Evolutionary conservation across 2,888 invertebrate genomes (phyloP), one percentile per base, ranked within the genome.

Genomic region (Lasioglossum figueresi): DNA sequence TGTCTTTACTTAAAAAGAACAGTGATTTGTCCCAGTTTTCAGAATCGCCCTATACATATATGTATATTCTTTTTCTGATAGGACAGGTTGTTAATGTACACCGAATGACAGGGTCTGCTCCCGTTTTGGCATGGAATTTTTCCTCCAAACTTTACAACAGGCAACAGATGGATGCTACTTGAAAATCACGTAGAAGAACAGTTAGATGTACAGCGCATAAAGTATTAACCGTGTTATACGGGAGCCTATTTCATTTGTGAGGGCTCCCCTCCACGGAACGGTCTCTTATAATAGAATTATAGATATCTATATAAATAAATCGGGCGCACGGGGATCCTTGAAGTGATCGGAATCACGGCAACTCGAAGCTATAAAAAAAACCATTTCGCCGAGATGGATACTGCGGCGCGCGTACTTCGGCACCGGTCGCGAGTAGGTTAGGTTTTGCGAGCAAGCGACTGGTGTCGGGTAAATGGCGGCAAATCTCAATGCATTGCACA

Each of bases 231-330:
- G 56, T n/a, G 12, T n/a, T 56, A n/a, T n/a, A 12, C 56, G 63
- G 4, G 5, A 19, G 31, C 16, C 40, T 52, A 56, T 78, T 70
- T 63, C 27, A 76, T 79, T 85, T 81, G 45, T 6, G 63, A 31
- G 2, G n/a, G 37, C 45, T 52, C 59, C 37, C 71, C 43, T 52
- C 52, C 31, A 40, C 31, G 2, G 23, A 48, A 2, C 10, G 37
- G 37, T 31, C 48, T 52, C 85, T 84, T 85, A 79, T 79, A 85
- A 76, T 79, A 84, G 84, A 68, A 84, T 59, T 73, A 76, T 80
- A 27, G 27, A 40, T 76, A 71, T 66, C 66, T 23, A 40, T 48
- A 79, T 66, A 59, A 68, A 73, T 73, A 76, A 84, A 76, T 31
- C 37, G 10, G 68, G 16, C 1, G 14, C 19, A 12, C 48, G 34